Conservation (phyloP, 1,140 invertebrate genomes). For the Brachionus rubens region DNA sequence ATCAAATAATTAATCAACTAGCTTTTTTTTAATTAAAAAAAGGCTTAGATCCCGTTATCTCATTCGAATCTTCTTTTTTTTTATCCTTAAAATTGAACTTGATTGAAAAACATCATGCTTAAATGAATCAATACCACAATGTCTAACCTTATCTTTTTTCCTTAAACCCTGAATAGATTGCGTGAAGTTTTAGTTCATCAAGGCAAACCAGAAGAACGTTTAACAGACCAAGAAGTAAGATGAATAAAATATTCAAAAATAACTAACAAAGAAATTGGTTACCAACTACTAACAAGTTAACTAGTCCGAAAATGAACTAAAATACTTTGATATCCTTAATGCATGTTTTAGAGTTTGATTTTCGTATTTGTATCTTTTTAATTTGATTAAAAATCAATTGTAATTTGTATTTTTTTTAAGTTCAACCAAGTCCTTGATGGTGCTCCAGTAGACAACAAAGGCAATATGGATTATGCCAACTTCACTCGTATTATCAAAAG, state of each 20-base stretch:
- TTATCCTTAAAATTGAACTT: not conserved
- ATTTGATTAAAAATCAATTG: not conserved
- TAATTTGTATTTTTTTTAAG: not conserved
- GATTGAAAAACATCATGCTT: not conserved
- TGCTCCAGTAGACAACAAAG: constrained; percentile 45
- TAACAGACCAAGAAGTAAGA: constrained; percentile 25
- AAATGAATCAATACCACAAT: not conserved
- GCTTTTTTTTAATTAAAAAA: too few species aligned
- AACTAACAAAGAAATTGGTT: not conserved
- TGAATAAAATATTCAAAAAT: not conserved
- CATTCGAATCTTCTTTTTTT: not conserved
- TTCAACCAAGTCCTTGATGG: constrained; percentile 45
- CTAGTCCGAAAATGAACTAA: not conserved
- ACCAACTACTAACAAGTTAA: not conserved
- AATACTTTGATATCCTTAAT: too few species aligned
- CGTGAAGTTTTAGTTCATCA: not conserved
- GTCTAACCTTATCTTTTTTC: not conserved
- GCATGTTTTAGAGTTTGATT: not conserved
- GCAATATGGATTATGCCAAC: constrained; percentile 46
- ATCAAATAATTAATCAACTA: not conserved
- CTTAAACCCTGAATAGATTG: not conserved
- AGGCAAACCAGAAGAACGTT: constrained; percentile 1
- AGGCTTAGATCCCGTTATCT: not conserved
- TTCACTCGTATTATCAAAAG: constrained; percentile 47
- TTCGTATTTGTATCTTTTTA: not conserved